phyloP scores from a whole-genome alignment of 1,140 invertebrate species.

The Dufourea novaeangliae region DNA sequence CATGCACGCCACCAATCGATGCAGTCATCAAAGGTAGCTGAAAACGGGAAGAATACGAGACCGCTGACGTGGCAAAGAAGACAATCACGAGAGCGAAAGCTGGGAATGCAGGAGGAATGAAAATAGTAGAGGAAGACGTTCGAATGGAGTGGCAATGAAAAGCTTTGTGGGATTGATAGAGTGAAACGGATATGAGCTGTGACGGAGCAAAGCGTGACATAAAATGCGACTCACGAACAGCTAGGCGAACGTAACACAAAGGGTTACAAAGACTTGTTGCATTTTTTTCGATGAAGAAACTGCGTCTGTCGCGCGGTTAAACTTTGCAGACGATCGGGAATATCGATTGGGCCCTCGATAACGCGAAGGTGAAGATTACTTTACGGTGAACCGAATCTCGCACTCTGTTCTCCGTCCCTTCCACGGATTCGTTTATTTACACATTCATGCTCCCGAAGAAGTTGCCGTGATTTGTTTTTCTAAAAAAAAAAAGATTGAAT shows the following conservation, averaged over 20 bases:
- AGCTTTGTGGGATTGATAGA: conserved; percentile 59
- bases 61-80: conserved; percentile 11
- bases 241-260: conserved; percentile 22
- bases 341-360: conserved; percentile 26
- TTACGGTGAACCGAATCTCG: background rate
- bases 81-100: conserved; percentile 35
- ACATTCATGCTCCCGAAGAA: background rate
- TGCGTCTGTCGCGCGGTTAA: conserved; percentile 11
- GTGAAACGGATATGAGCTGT: conserved; percentile 42
- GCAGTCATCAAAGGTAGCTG: background rate
- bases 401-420: background rate
- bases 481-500: too few relatives aligned
- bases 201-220: conserved; percentile 35
- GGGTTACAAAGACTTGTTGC: conserved; percentile 43
- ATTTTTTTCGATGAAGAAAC: conserved; percentile 18
- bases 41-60: background rate
- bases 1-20: background rate
- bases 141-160: conserved; percentile 56
- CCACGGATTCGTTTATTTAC: background rate
- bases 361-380: conserved; percentile 14
- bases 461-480: background rate
- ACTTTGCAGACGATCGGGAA: conserved; percentile 27
- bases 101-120: conserved; percentile 2
- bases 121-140: conserved; percentile 43
- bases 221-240: conserved; percentile 36